Evolutionary conservation across 1,140 invertebrate genomes (phyloP), one percentile per base, ranked within the genome.

Genomic region (Heliothis virescens): DNA sequence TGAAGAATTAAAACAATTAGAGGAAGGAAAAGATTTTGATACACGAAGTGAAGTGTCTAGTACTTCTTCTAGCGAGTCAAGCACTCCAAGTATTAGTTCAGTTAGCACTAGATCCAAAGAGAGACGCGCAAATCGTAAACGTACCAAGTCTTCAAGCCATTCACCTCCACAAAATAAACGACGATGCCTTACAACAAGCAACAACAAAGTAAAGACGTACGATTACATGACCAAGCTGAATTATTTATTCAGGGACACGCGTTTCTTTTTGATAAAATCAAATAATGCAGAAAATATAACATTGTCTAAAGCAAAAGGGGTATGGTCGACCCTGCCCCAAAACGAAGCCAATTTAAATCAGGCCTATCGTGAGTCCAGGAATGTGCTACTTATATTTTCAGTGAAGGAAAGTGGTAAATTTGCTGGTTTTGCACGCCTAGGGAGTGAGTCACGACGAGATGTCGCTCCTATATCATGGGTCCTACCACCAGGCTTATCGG

Each of bases 281-380:
- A 99, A 99, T 94, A 99, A 99, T 95, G 97, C 98, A 80, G 99
- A 99, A 94, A 99, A 99, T 95, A 97, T 99, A 41, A 97, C 97
- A 26, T 88, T 99, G 34, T 99, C 99, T 1, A 99, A 99, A 95
- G 97, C 97, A 0, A 99, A 98, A 95, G 98, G 98, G 81, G 99
- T 99, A 3, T 99, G 99, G 99, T 99, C 99, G 11, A 99, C 99
- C 7, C 96, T 99, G 73, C 98, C 98, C 15, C 98, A 99, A 93
- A 99, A 99, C 95, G 99, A 99, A 95, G 97, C 97, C 1, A 99
- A 99, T 95, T 95, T 99, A 26, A 99, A 99, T 95, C 97, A 98
- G 95, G 99, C 99, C 1, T 99, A 97, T 87, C 96, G 96, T 87
- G 98, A 99, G 92, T 97, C 97, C 72, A 96, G 98, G 88, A 99